phyloP scores from a whole-genome alignment of 2,113 vertebrate species.

The Opisthocomus hoazin region DNA sequence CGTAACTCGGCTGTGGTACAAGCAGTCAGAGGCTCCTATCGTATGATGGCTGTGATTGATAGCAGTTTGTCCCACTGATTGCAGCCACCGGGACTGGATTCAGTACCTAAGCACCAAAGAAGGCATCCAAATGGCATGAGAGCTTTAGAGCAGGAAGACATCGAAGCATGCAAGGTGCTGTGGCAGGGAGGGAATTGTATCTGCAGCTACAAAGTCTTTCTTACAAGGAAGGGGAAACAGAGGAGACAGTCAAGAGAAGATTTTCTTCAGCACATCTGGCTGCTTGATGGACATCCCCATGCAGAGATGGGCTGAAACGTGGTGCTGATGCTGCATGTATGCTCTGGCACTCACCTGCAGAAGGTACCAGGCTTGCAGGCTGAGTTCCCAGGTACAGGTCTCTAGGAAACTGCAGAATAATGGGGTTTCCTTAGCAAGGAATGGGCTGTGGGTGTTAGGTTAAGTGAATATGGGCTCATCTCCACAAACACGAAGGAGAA shows the following conservation, averaged over 20 bases:
- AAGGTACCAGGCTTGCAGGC: not conserved
- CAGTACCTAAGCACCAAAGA: not conserved
- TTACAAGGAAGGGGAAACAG: not conserved
- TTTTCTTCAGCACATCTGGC: not conserved
- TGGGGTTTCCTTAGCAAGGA: not conserved
- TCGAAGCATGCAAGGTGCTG: not conserved
- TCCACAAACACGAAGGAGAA: not conserved
- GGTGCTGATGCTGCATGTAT: not conserved
- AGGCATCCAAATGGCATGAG: accelerated
- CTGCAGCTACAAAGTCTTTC: not conserved
- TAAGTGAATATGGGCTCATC: not conserved
- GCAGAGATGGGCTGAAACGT: not conserved
- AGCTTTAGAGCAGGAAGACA: not conserved
- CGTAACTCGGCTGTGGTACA: not conserved
- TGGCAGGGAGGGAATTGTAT: not conserved
- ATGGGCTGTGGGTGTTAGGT: not conserved
- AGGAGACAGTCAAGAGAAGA: not conserved
- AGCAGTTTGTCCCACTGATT: not conserved
- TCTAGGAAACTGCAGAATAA: not conserved
- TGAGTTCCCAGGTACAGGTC: not conserved
- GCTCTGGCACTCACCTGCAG: not conserved
- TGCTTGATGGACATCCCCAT: accelerated
- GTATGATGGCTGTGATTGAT: not conserved
- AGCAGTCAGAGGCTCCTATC: not conserved
- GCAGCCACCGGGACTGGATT: not conserved